Percentiles rank a stretch among this genome's conserved stretches.
Conservation (phyloP, 2,797 vertebrate species). For the Lacerta bilineata region DNA sequence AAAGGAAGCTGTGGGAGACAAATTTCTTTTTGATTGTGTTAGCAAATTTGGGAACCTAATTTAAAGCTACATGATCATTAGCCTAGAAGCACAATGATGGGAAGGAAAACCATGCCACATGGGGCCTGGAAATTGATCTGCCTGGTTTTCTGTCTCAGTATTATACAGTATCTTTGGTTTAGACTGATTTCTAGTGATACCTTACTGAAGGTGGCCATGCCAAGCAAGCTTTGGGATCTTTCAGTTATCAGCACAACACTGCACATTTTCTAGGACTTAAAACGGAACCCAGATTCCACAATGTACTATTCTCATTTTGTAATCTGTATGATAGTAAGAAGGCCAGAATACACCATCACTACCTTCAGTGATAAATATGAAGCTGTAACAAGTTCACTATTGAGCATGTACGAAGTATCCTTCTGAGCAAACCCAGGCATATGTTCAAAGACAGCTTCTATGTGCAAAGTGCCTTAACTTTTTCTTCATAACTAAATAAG, state of each 20-base stretch:
- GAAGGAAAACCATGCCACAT: background rate
- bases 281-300: background rate
- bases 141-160: background rate
- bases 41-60: slow-evolving; percentile 19
- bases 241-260: background rate
- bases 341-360: background rate
- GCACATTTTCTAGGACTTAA: background rate
- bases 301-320: background rate
- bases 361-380: background rate
- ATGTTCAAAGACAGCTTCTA: no score
- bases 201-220: background rate
- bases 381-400: background rate
- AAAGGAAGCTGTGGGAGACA: background rate
- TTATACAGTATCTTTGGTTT: background rate
- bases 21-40: fast-evolving
- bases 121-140: background rate
- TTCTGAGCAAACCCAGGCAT: background rate
- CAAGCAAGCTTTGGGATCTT: fast-evolving
- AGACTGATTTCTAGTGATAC: background rate
- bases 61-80: slow-evolving; percentile 16
- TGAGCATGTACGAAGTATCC: background rate
- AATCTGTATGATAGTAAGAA: background rate
- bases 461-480: no score
- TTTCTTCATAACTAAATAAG: no score
- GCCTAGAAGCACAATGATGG: background rate